Base-by-base conservation (phyloP, 2,797 vertebrate species). In the Rhinophrynus dorsalis region DNA sequence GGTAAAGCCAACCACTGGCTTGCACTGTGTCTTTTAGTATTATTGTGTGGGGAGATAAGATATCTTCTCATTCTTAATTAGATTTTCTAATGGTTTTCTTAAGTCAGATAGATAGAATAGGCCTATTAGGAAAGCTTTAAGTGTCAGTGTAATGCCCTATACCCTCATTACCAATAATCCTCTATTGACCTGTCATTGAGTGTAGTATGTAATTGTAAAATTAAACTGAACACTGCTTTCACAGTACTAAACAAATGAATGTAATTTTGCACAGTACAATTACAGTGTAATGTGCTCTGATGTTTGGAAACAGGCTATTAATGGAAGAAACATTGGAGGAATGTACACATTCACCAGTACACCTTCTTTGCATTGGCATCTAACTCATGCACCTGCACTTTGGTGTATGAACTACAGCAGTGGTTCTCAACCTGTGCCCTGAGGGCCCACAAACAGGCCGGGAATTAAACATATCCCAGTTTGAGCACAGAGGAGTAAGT, bases 61-160 rank as follows among this genome's bases (percentile, higher is more conserved):
- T 26, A 45, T 63, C 26, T 56, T 71, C 51, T 64, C 32, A 60
- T 38, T 29, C 52, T 51, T 71, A 64, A 71, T 71, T 71, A 57
- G 60, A 48, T 71, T 64, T 57, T 57, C 32, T 71, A 71, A 64
- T 64, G 51, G 50, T 50, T 30, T 71, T 63, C 59, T 70, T 63
- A 45, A 57, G 23, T 29, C 1, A 6, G 52, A 13, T 57, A 37
- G 40, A 50, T 38, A 61, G 68, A 63, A 71, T 64, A 52, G 50
- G 60, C 60, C 64, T 64, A 71, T 57, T 63, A 70, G 50, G 52
- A 40, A 71, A 54, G 50, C 51, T 55, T 45, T 56, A 35, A 52
- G 45, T 44, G 17, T 71, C 60, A 40, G 30, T 64, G 21, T 48
- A 71, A 29, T 62, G 51, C 32, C 27, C 13, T 54, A 48, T 26